These are phyloP conservation scores for Neoascia interrupta DNA, from an alignment of 2,888 invertebrate species.

Conservation along the genomic window DNA sequence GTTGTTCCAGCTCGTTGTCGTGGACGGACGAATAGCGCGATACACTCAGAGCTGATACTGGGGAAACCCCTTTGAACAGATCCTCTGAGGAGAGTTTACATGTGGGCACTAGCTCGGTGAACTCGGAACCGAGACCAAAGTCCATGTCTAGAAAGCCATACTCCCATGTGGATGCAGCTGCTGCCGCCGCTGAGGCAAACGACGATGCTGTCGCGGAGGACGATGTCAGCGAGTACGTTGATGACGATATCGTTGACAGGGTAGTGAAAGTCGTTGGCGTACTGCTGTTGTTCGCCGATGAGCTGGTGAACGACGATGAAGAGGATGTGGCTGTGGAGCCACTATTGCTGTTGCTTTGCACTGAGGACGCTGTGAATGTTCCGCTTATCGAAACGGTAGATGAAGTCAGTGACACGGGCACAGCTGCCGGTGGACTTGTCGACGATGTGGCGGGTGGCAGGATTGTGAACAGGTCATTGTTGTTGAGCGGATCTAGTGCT, in stretches of 20 bases:
- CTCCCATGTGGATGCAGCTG: conserved; percentile 77
- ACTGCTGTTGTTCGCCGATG: conserved; percentile 37
- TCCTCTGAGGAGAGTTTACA: conserved; percentile 82
- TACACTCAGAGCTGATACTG: conserved; percentile 75
- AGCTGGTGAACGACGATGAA: conserved; percentile 45
- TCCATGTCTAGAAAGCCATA: conserved; percentile 80
- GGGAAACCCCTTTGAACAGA: conserved; percentile 80
- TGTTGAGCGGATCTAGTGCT: conserved; percentile 89
- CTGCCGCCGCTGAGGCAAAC: conserved; percentile 71
- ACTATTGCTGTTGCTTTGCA: conserved; percentile 45
- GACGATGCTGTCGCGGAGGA: conserved; percentile 74
- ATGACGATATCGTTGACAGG: conserved; percentile 76
- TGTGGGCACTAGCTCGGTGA: conserved; percentile 80
- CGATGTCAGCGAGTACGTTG: conserved; percentile 77
- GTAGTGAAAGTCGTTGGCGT: conserved; percentile 77
- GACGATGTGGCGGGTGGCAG: conserved; percentile 75
- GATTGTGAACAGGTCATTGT: conserved; percentile 85
- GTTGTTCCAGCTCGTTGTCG: conserved; percentile 81
- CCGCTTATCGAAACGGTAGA: conserved; percentile 75
- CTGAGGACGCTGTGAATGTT: conserved; percentile 73
- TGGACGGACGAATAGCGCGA: conserved; percentile 75
- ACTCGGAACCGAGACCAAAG: conserved; percentile 80
- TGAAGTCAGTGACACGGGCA: conserved; percentile 72
- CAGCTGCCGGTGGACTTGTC: conserved; percentile 75
- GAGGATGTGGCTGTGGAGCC: conserved; percentile 55